Conservation (phyloP, 2,113 vertebrate genomes). For the Ailurus styani region DNA sequence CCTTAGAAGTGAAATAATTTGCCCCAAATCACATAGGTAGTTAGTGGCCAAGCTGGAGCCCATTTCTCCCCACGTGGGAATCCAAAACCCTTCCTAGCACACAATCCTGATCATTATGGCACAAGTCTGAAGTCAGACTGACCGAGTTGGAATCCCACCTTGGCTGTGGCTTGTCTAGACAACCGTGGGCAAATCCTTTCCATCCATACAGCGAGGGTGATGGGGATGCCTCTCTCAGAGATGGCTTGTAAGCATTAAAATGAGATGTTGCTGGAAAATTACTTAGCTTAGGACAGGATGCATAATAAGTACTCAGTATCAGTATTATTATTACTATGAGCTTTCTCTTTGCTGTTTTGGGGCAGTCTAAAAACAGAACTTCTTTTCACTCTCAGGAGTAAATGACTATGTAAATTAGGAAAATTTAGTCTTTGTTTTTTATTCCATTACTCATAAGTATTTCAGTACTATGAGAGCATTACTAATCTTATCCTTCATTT, state of each 20-base stretch:
- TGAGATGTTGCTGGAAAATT: not conserved
- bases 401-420: slow-evolving; percentile 60
- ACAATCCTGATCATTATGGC: not conserved
- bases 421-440: slow-evolving; percentile 53
- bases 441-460: slow-evolving; percentile 63
- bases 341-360: not conserved
- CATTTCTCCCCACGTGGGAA: not conserved
- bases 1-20: not conserved
- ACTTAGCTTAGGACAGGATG: not conserved
- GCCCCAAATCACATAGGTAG: not conserved
- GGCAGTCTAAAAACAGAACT: slow-evolving; percentile 46
- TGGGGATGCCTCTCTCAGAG: not conserved
- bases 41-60: not conserved
- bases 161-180: not conserved
- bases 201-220: not conserved
- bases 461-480: slow-evolving; percentile 48
- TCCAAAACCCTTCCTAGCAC: not conserved
- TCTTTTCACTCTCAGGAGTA: slow-evolving; percentile 33
- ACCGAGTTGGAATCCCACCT: not conserved
- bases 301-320: not conserved
- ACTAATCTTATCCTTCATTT: slow-evolving; percentile 65
- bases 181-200: not conserved
- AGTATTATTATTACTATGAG: not conserved
- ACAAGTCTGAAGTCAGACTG: not conserved
- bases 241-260: not conserved